Evolutionary conservation across 2,888 invertebrate genomes (phyloP), one percentile per base, ranked within the genome.

Genomic region (Pollenia labialis): DNA sequence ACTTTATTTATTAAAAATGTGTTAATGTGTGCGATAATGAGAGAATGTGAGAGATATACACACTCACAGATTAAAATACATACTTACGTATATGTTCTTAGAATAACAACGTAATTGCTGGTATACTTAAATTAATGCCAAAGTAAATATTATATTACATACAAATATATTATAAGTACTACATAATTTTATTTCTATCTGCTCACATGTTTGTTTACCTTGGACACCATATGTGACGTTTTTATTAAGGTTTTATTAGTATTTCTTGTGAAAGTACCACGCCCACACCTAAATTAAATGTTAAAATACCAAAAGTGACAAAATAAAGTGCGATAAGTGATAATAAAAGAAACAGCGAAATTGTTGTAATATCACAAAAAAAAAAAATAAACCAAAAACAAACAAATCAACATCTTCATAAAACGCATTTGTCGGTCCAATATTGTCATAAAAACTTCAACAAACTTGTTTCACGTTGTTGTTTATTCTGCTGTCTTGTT

Each of bases 251-350:
- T 62, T 62, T 18, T 1, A 68, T 50, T 62, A 62, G 50, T 44
- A 74, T 12, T 76, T 69, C 32, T 69, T 77, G 52, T 68, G 40
- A 58, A 83, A 56, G 46, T 74, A 80, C 86, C 74, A 86, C 81
- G 81, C 81, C 85, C 85, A 85, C 76, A 54, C 50, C 50, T 46
- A 12, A 60, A 69, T 60, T 60, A 46, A 71, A 71, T 54, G 48
- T 40, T 23, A n/a, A 75, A 62, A 80, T 69, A 64, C 62, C 62
- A 18, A 68, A 80, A 62, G 62, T 81, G 75, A 56, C 62, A 12
- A 60, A 68, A 52, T 18, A 50, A 74, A 50, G 66, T 60, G 23
- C 46, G 66, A 81, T 46, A 84, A 79, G 69, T 60, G 60, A 52
- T 60, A 74, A 54, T n/a, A 68, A 85, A 68, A 32, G 0, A 77